These are phyloP conservation scores for Meandrusa payeni DNA, from an alignment of 2,888 invertebrate species.

Conservation along the genomic window DNA sequence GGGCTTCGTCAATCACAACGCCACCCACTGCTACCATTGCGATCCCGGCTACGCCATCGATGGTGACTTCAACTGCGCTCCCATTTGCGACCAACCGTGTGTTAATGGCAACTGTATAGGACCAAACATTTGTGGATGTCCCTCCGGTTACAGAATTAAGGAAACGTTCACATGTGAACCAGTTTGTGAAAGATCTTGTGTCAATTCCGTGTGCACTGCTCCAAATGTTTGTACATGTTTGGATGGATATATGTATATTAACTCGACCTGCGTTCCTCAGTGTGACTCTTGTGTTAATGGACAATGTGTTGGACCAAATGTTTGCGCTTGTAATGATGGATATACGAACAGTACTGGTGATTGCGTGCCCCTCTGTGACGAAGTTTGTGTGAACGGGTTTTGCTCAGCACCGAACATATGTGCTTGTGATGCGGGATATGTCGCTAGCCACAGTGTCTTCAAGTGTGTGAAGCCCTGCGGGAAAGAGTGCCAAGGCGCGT, in stretches of 20 bases:
- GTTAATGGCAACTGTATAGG: slow-evolving; percentile 41
- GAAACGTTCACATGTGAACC: slow-evolving; percentile 35
- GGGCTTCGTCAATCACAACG: slow-evolving; percentile 44
- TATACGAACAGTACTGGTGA: slow-evolving; percentile 49
- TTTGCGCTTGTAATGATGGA: slow-evolving; percentile 80
- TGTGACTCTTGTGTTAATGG: slow-evolving; percentile 55
- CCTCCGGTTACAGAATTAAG: slow-evolving; percentile 34
- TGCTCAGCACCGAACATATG: slow-evolving; percentile 63
- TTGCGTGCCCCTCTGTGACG: slow-evolving; percentile 42
- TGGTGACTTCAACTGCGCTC: slow-evolving; percentile 28
- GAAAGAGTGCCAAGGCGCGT: slow-evolving; percentile 33
- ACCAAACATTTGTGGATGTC: slow-evolving; percentile 49
- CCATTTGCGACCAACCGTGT: slow-evolving; percentile 32
- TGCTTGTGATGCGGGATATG: slow-evolving; percentile 59
- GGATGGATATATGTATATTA: slow-evolving; percentile 29
- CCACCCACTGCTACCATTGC: slow-evolving; percentile 52
- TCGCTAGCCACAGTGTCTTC: slow-evolving; percentile 23
- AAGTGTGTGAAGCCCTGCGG: slow-evolving; percentile 37
- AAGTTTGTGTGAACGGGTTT: slow-evolving; percentile 43
- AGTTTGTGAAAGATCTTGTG: slow-evolving; percentile 29
- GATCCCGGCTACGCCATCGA: slow-evolving; percentile 37
- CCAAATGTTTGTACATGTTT: slow-evolving; percentile 28
- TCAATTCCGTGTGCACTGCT: slow-evolving; percentile 27
- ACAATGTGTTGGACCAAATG: slow-evolving; percentile 72
- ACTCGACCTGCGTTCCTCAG: slow-evolving; percentile 30